Conservation (phyloP, 2,797 vertebrate species). For the Melanotaenia nigrans region DNA sequence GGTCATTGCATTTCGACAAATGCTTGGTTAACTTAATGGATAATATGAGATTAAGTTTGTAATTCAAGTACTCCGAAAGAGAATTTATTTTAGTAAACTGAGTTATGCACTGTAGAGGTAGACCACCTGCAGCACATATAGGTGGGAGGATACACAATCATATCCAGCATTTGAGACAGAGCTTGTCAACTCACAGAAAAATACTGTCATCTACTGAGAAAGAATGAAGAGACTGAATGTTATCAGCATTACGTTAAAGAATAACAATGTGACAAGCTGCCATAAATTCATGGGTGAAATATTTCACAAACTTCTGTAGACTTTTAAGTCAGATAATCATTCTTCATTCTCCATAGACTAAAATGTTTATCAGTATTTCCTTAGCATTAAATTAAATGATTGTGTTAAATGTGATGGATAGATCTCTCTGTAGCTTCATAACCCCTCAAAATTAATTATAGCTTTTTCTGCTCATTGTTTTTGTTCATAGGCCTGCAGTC, state of each 20-base stretch:
- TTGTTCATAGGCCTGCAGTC: not conserved
- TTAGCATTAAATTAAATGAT: too few species aligned
- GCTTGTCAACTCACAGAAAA: not conserved
- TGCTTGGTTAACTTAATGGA: constrained; percentile 23
- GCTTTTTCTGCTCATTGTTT: not conserved
- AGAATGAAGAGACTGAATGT: not conserved
- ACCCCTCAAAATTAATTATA: not conserved
- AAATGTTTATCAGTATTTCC: not conserved
- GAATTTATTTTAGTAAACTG: constrained; percentile 12
- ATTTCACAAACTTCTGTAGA: not conserved
- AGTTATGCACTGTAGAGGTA: constrained; percentile 25
- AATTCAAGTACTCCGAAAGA: constrained; percentile 29
- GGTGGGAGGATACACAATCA: constrained; percentile 9
- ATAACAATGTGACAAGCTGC: not conserved
- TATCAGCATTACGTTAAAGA: not conserved
- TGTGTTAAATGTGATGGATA: too few species aligned
- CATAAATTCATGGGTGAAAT: not conserved
- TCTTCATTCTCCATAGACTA: not conserved
- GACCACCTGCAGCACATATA: constrained; percentile 28
- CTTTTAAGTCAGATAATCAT: not conserved
- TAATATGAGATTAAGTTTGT: constrained; percentile 24
- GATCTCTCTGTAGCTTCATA: too few species aligned
- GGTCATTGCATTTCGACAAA: constrained; percentile 42
- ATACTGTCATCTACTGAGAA: not conserved
- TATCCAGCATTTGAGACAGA: constrained; percentile 5